phyloP scores from a whole-genome alignment of 2,797 vertebrate genomes.

The Vipera latastei region DNA sequence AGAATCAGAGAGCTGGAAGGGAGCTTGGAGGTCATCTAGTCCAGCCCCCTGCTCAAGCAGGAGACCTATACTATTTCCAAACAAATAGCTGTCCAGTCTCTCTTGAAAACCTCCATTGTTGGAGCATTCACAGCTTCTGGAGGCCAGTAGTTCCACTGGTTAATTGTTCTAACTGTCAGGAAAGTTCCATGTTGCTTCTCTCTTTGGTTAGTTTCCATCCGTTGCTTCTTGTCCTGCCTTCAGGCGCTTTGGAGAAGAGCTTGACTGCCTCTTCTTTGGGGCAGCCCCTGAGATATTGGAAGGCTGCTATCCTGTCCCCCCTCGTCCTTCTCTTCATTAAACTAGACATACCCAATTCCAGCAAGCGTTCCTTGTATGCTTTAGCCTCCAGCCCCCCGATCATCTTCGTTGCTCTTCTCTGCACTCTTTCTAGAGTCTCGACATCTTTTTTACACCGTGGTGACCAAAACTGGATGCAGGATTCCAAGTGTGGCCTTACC shows the following conservation, averaged over 20 bases:
- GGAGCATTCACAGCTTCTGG: too few species aligned
- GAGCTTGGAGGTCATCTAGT: too few species aligned
- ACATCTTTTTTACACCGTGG: neutral
- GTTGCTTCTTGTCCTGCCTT: neutral
- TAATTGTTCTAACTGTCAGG: neutral
- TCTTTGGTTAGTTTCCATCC: neutral
- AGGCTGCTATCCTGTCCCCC: neutral
- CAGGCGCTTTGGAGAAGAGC: neutral
- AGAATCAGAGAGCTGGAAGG: too few species aligned
- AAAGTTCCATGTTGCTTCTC: neutral
- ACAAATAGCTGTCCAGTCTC: too few species aligned
- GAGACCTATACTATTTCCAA: too few species aligned
- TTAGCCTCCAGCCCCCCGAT: neutral
- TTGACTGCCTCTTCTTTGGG: neutral
- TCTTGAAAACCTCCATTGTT: too few species aligned
- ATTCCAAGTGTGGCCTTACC: neutral
- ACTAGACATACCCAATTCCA: neutral
- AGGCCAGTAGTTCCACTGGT: too few species aligned
- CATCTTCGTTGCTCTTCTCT: neutral
- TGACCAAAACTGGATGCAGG: neutral
- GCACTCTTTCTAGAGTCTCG: neutral
- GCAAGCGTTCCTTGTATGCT: accelerated
- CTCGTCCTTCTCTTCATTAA: neutral
- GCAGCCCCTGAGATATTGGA: neutral
- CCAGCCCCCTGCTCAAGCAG: too few species aligned